These are phyloP conservation scores for Zeugodacus cucurbitae DNA, from an alignment of 1,140 invertebrate genomes.

Conservation along the genomic window DNA sequence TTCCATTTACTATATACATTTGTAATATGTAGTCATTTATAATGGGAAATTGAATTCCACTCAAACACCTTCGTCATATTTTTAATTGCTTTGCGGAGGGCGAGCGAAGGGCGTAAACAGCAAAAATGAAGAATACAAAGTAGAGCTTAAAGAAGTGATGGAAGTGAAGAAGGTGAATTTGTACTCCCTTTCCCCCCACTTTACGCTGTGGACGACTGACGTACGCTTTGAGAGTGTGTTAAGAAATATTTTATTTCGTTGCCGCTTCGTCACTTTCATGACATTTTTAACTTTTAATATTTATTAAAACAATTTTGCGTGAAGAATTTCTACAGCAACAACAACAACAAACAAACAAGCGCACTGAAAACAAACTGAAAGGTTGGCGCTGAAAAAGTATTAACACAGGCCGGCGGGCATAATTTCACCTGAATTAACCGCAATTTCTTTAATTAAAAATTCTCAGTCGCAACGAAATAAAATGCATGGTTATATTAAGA, in stretches of 20 bases:
- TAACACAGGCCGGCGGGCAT: conserved; percentile 35
- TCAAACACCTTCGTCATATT: neutral
- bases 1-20: too few relatives aligned
- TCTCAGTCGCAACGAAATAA: conserved; percentile 38
- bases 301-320: conserved; percentile 12
- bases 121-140: neutral
- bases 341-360: neutral
- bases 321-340: neutral
- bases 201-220: neutral
- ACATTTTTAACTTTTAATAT: neutral
- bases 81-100: neutral
- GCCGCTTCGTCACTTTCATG: conserved; percentile 14
- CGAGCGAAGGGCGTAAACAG: neutral
- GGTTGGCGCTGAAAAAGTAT: conserved; percentile 27
- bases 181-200: neutral
- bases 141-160: neutral
- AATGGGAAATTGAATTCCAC: neutral
- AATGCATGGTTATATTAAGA: neutral
- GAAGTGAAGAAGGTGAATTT: neutral
- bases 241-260: conserved; percentile 1
- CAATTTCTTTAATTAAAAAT: conserved; percentile 66
- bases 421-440: conserved; percentile 62
- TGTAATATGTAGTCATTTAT: neutral
- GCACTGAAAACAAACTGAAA: neutral
- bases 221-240: neutral